Evolutionary conservation across 2,888 invertebrate species (phyloP).

Genomic region (Acronicta alni): DNA sequence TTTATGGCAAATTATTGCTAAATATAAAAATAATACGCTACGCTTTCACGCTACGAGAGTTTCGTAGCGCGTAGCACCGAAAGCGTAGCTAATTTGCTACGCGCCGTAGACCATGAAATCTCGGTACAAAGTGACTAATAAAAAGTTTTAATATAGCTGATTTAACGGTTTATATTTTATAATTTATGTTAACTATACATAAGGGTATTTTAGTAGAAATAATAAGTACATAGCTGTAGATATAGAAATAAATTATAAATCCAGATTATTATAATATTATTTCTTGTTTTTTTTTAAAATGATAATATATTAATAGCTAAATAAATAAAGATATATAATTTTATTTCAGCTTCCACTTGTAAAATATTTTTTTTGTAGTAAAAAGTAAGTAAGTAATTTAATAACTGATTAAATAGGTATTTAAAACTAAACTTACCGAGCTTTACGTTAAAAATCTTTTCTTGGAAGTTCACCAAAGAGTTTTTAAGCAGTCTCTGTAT

Average conservation of each 20-base stretch:
- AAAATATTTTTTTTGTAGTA: too few relatives aligned
- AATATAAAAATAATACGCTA: constrained; percentile 16
- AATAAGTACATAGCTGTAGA: too few relatives aligned
- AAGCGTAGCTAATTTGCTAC: constrained; percentile 63
- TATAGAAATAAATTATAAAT: too few relatives aligned
- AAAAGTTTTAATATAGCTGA: constrained; percentile 28
- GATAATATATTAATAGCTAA: too few relatives aligned
- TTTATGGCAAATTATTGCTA: background rate
- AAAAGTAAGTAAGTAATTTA: background rate
- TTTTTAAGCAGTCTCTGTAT: constrained; percentile 14
- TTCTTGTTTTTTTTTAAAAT: too few relatives aligned
- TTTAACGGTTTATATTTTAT: too few relatives aligned
- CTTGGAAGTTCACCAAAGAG: constrained; percentile 41
- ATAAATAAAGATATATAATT: too few relatives aligned
- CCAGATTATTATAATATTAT: too few relatives aligned
- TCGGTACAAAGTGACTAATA: constrained; percentile 14
- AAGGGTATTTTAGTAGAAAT: too few relatives aligned
- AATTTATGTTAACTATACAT: too few relatives aligned
- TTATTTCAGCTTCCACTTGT: too few relatives aligned
- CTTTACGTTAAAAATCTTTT: constrained; percentile 29
- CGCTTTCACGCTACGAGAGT: constrained; percentile 36
- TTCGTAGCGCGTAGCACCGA: constrained; percentile 56
- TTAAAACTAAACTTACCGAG: constrained; percentile 62
- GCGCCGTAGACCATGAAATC: constrained; percentile 65
- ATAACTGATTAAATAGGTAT: constrained; percentile 3